Evolutionary conservation across 2,113 vertebrate species (phyloP).

Genomic region (Malurus cyaneus): DNA sequence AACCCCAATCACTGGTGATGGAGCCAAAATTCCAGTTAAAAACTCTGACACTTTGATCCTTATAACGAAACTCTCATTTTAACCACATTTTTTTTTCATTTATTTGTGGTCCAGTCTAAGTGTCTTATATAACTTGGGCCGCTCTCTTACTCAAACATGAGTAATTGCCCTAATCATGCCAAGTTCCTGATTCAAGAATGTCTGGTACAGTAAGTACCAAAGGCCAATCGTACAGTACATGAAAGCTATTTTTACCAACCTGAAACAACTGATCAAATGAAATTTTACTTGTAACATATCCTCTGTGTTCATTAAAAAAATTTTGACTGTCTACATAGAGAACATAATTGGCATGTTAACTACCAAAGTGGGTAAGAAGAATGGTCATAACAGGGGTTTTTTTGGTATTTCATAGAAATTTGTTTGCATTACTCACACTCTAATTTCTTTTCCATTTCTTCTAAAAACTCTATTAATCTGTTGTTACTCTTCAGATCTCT

Average conservation of each 20-base stretch:
- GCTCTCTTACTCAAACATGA: background rate
- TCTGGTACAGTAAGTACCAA: background rate
- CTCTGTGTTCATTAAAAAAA: background rate
- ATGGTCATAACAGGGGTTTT: background rate
- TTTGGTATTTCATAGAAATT: background rate
- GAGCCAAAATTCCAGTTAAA: background rate
- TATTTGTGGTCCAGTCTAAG: background rate
- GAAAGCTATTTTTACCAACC: background rate
- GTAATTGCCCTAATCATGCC: background rate
- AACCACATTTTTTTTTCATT: background rate
- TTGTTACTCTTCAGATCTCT: slow-evolving; percentile 20
- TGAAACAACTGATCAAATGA: background rate
- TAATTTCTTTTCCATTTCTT: slow-evolving; percentile 37
- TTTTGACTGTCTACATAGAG: background rate
- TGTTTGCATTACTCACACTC: slow-evolving; percentile 28
- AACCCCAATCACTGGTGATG: background rate
- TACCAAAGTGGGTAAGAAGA: background rate
- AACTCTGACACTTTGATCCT: background rate
- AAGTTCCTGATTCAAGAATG: background rate
- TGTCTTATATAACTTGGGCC: background rate
- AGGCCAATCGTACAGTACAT: background rate
- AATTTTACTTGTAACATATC: background rate
- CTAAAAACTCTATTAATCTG: background rate
- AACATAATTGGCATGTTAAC: background rate
- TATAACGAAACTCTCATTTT: background rate